Base-by-base conservation (phyloP, 2,113 vertebrate species). In the Lonchura striata region DNA sequence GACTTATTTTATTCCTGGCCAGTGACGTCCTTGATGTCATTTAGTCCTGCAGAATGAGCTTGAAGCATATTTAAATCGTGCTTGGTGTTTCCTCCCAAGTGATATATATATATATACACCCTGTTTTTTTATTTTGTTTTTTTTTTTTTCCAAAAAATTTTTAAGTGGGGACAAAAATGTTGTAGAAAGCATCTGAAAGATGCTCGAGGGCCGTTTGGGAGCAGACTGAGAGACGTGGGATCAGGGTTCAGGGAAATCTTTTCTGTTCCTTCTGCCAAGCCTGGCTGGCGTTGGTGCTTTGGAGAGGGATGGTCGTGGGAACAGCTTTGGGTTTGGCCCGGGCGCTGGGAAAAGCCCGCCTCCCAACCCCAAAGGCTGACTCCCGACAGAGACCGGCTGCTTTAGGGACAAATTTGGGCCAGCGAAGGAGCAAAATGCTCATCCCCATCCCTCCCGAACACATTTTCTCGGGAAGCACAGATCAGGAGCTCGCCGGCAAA, bases 301-400 rank as follows among this genome's bases (percentile, higher is more conserved):
- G 23, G 84, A 76, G 94, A 89, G 81, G 84, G 57, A 87, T 68
- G 77, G 87, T 88, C 69, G 13, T 94, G 94, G 95, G 95, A 96
- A 95, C 42, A 6, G 89, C 87, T 41, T 50, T 4, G 69, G 86
- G 71, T 54, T 86, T 77, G 77, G 82, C 77, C 54, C 1, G 5
- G 77, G 42, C 0, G 31, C 93, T 92, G 96, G 90, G 96, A 96
- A 95, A 94, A 95, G 78, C 83, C 52, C 35, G 47, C 87, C 86
- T 63, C 88, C 80, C 41, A 27, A 8, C 42, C 75, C 83, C 5
- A 1, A 56, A 75, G 35, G 63, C 15, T 49, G 77, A 20, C 13
- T 92, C 68, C 77, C 59, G 35, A 76, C 76, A 71, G 42, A 59
- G 22, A 15, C 23, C 8, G 60, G 13, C 41, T 1, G 18, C 46